These are phyloP conservation scores for Bruchidius siliquastri DNA, from an alignment of 2,888 invertebrate species.

Conservation along the genomic window DNA sequence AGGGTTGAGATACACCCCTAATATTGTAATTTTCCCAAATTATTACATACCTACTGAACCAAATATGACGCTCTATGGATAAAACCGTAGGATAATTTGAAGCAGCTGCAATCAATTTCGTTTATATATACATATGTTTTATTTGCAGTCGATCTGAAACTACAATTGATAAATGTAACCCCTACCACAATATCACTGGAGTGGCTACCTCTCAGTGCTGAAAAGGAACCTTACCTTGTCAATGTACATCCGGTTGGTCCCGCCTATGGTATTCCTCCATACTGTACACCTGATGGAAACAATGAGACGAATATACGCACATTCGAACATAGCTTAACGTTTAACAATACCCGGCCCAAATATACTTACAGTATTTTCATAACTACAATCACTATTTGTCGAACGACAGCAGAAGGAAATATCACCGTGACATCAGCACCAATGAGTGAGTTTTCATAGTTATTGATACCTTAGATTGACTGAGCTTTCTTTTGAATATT, in stretches of 20 bases:
- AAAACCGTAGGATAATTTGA: no score
- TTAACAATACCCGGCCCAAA: background rate
- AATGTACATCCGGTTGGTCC: background rate
- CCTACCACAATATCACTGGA: background rate
- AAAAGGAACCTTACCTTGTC: background rate
- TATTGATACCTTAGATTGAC: no score
- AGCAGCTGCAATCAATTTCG: no score
- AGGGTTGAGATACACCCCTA: no score
- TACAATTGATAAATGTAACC: background rate
- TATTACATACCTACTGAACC: no score
- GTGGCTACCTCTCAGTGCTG: background rate
- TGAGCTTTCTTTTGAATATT: no score
- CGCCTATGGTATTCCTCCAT: background rate
- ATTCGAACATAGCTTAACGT: background rate
- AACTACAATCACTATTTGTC: background rate
- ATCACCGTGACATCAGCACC: background rate
- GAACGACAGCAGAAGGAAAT: slow-evolving; percentile 1
- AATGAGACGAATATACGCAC: background rate
- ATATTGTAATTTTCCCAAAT: no score
- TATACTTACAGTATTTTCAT: slow-evolving; percentile 4
- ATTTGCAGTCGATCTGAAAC: background rate
- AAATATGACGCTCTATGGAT: no score
- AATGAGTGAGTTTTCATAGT: background rate
- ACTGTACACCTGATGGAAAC: background rate
- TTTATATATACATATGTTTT: no score